These are phyloP conservation scores for Ips typographus DNA, from an alignment of 1,140 invertebrate genomes.

Conservation along the genomic window DNA sequence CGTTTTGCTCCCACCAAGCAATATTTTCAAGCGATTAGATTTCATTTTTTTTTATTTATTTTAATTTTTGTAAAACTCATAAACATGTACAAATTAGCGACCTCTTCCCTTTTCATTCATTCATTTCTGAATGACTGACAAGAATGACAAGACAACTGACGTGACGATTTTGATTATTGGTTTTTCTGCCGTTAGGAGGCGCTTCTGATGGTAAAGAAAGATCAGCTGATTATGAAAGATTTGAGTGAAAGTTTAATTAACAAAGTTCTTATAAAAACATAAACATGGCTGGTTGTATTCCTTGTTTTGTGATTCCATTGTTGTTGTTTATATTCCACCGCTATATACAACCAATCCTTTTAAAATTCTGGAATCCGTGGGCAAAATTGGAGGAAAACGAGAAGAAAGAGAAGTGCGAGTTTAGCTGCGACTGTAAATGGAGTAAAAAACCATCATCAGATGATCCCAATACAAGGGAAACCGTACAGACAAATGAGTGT, in stretches of 20 bases:
- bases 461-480: too few species aligned
- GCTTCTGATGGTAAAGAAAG: neutral
- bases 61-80: neutral
- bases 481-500: too few species aligned
- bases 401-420: conserved; percentile 32
- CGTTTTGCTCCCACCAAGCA: neutral
- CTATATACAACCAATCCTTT: conserved; percentile 70
- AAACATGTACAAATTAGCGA: neutral
- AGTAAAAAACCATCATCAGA: conserved; percentile 24
- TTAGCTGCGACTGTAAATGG: conserved; percentile 38
- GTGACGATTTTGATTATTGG: too few species aligned
- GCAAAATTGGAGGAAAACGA: conserved; percentile 44
- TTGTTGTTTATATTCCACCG: conserved; percentile 75
- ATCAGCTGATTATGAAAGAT: neutral
- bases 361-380: conserved; percentile 78
- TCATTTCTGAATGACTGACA: neutral
- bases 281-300: conserved; percentile 70
- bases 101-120: neutral
- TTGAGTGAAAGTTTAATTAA: neutral
- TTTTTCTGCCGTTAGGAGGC: too few species aligned
- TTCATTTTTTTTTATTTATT: neutral
- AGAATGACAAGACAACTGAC: neutral
- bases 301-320: conserved; percentile 74
- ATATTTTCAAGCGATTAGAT: neutral
- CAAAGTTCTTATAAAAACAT: neutral